A percentile compares a stretch with the other conserved stretches of the same genome.
phyloP scores from a whole-genome alignment of 2,797 vertebrate species.

The Hozukius guyotensis region DNA sequence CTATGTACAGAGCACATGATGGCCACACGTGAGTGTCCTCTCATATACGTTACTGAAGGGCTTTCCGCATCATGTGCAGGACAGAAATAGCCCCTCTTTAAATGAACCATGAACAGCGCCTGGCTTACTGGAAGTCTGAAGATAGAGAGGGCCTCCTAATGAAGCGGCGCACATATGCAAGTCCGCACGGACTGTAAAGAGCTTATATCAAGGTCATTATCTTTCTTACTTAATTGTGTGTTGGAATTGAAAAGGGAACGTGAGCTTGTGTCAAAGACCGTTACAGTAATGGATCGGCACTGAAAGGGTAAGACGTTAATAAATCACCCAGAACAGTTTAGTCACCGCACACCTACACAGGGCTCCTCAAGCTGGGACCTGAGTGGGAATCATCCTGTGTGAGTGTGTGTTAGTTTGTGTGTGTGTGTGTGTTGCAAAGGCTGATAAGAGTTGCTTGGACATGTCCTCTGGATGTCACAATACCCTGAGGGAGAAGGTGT shows the following conservation, averaged over 20 bases:
- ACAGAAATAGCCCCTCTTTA: slow-evolving; percentile 66
- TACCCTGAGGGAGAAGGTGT: slow-evolving; percentile 68
- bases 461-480: slow-evolving; percentile 72
- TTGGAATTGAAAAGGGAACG: slow-evolving; percentile 17
- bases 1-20: slow-evolving; percentile 38
- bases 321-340: slow-evolving; percentile 37
- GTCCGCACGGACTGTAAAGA: neutral
- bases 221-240: slow-evolving; percentile 20
- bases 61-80: slow-evolving; percentile 57
- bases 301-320: slow-evolving; percentile 35
- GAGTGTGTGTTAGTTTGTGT: slow-evolving; percentile 3
- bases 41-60: slow-evolving; percentile 35
- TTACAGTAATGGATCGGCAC: slow-evolving; percentile 16
- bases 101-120: slow-evolving; percentile 68
- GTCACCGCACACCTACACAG: slow-evolving; percentile 18
- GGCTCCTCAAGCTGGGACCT: slow-evolving; percentile 13
- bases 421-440: slow-evolving; percentile 25
- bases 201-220: slow-evolving; percentile 32
- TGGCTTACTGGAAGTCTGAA: slow-evolving; percentile 36
- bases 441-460: slow-evolving; percentile 74
- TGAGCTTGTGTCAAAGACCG: neutral
- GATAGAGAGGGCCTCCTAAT: slow-evolving; percentile 44
- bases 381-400: slow-evolving; percentile 5
- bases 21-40: slow-evolving; percentile 43
- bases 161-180: slow-evolving; percentile 38